Evolutionary conservation across 2,888 invertebrate genomes (phyloP), one percentile per base, ranked within the genome.

Genomic region (Psylliodes chrysocephalus): DNA sequence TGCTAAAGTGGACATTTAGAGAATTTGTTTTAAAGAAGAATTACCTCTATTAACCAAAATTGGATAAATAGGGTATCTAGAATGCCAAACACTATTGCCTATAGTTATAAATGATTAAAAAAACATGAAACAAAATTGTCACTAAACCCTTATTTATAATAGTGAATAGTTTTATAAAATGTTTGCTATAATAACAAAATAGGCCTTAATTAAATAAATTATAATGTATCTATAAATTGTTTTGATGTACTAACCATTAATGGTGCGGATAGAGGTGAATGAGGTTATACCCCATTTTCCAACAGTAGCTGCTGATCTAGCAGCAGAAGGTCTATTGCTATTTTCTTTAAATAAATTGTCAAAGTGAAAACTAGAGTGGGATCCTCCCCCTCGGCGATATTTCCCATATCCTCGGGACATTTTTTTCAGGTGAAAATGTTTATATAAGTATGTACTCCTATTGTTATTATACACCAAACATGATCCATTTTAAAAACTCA

Each of bases 201-300:
- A 22, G 6, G 2, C 6, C 22, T 22, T 22, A 22, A 6, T n/a
- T n/a, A n/a, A n/a, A n/a, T n/a, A n/a, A n/a, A n/a, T n/a, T n/a
- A n/a, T n/a, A n/a, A n/a, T n/a, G n/a, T n/a, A n/a, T n/a, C n/a
- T n/a, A n/a, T n/a, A n/a, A n/a, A n/a, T n/a, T 22, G 22, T 12
- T 35, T 35, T 12, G 4, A 14, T 35, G 44, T 60, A 73, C 73
- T 85, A 85, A 90, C 91, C 90, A 83, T 91, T 91, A 71, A 89
- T 86, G 79, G 90, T 94, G 76, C 95, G 87, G 67, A 95, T 91
- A 2, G 95, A 95, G 18, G 95, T 95, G 82, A 95, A 95, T 69
- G 95, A 94, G 77, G 95, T 95, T 82, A 94, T 93, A 73, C 95
- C 95, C 95, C 95, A 96, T 86, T 95, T 93, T 73, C 95, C 95